Conservation (phyloP, 2,797 vertebrate species). For the Gila robusta region DNA sequence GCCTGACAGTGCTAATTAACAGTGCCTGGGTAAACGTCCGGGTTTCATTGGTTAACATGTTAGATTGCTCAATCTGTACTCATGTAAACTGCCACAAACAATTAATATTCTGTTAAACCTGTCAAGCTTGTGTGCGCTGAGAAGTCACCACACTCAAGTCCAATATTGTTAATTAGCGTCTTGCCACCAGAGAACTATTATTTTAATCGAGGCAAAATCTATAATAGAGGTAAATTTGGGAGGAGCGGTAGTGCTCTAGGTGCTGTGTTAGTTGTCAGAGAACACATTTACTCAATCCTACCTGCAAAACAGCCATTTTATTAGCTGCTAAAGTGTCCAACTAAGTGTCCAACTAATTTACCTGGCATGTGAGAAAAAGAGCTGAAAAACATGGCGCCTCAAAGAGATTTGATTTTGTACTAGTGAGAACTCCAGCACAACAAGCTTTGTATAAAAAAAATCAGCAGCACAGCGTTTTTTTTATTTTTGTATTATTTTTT, state of each 20-base stretch:
- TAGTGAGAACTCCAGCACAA: neutral
- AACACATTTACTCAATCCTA: conserved; percentile 17
- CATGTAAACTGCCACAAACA: conserved; percentile 42
- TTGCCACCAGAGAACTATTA: conserved; percentile 2
- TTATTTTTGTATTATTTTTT: too few relatives aligned
- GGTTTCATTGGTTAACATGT: conserved; percentile 47
- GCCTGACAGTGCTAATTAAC: conserved; percentile 52
- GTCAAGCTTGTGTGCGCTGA: conserved; percentile 29
- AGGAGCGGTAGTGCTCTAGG: conserved; percentile 13
- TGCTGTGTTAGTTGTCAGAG: conserved; percentile 39
- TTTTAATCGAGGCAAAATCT: conserved; percentile 38
- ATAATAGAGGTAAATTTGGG: conserved; percentile 17
- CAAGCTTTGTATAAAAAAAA: neutral
- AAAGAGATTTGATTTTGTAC: neutral
- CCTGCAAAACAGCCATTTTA: conserved; percentile 44
- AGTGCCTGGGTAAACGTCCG: conserved; percentile 11
- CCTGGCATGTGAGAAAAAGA: conserved; percentile 13
- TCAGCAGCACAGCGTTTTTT: too few relatives aligned
- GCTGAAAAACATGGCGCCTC: neutral
- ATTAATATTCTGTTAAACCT: conserved; percentile 43
- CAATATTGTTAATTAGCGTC: conserved; percentile 48
- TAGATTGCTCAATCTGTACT: conserved; percentile 37
- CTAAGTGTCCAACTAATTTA: conserved; percentile 17
- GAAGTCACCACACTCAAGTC: conserved; percentile 45
- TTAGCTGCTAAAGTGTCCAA: conserved; percentile 32